phyloP scores from a whole-genome alignment of 1,140 invertebrate species.

The Medauroidea extradentata region DNA sequence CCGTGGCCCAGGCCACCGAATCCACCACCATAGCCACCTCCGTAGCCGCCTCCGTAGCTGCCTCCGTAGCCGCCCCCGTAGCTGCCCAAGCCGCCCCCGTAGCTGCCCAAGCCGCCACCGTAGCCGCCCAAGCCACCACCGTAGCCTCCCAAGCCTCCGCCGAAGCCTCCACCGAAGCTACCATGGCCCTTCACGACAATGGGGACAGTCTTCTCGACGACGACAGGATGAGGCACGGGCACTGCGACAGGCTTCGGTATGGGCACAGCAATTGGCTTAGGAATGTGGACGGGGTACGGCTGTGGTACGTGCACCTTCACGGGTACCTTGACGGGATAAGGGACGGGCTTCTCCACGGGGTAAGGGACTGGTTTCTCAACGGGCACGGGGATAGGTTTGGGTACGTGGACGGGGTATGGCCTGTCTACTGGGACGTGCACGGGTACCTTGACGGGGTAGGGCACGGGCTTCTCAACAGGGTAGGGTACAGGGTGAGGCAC shows the following conservation, averaged over 20 bases:
- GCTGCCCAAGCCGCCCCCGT: not conserved
- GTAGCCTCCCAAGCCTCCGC: not conserved
- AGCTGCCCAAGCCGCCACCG: not conserved
- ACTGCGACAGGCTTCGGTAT: conserved; percentile 5
- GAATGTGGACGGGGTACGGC: conserved; percentile 6
- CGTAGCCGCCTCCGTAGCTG: not conserved
- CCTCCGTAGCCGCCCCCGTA: not conserved
- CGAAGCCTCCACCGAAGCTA: not conserved
- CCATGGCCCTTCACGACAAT: not conserved
- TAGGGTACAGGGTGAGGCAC: conserved; percentile 5
- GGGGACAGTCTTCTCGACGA: conserved; percentile 4
- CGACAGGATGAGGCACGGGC: conserved; percentile 6
- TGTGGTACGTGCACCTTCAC: conserved; percentile 10
- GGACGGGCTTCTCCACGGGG: conserved; percentile 16
- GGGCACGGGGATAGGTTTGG: conserved; percentile 8
- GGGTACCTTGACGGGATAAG: conserved; percentile 14
- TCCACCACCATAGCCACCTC: not conserved
- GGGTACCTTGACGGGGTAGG: conserved; percentile 31
- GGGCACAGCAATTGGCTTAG: conserved; percentile 5
- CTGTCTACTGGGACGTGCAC: conserved; percentile 17
- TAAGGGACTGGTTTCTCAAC: conserved; percentile 17
- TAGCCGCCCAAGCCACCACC: not conserved
- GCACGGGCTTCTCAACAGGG: conserved; percentile 3
- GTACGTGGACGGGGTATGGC: conserved; percentile 17
- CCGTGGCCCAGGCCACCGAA: too few species aligned